Percentiles rank a stretch among this genome's conserved stretches.
Evolutionary conservation across 2,113 vertebrate species (phyloP).

Genomic region (Zapus hudsonius): DNA sequence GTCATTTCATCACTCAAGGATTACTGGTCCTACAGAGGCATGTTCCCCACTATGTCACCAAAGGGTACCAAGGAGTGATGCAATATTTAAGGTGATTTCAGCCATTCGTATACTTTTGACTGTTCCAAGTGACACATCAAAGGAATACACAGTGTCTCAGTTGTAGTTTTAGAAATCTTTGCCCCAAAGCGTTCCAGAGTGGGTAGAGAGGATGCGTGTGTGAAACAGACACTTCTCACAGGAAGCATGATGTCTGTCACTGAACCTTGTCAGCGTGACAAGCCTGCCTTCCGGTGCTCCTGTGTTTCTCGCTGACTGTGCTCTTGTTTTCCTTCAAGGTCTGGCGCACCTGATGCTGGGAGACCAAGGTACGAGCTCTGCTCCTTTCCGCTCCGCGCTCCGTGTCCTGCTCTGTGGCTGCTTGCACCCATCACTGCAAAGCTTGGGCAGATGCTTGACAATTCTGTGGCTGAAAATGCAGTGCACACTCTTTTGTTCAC

Average conservation of each 20-base stretch:
- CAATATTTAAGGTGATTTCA: slow-evolving; percentile 79
- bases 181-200: slow-evolving; percentile 91
- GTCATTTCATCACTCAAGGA: slow-evolving; percentile 75
- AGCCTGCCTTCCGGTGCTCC: slow-evolving; percentile 94
- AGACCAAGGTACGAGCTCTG: slow-evolving; percentile 99
- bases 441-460: slow-evolving; percentile 88
- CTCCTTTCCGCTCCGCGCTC: slow-evolving; percentile 94
- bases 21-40: slow-evolving; percentile 72
- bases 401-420: slow-evolving; percentile 88
- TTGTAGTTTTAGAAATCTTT: slow-evolving; percentile 78
- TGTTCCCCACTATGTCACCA: slow-evolving; percentile 63
- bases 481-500: slow-evolving; percentile 87
- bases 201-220: slow-evolving; percentile 89
- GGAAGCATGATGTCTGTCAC: slow-evolving; percentile 91
- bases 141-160: slow-evolving; percentile 81
- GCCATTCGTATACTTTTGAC: slow-evolving; percentile 76
- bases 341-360: slow-evolving; percentile 99
- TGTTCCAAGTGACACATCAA: slow-evolving; percentile 65
- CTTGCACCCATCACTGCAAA: slow-evolving; percentile 86
- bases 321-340: slow-evolving; percentile 99
- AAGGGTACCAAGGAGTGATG: slow-evolving; percentile 67
- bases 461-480: slow-evolving; percentile 87
- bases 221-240: slow-evolving; percentile 90
- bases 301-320: slow-evolving; percentile 99
- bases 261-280: slow-evolving; percentile 90